Evolutionary conservation across 2,797 vertebrate genomes (phyloP), one percentile per base, ranked within the genome.

Genomic region (Taenioides sp.): DNA sequence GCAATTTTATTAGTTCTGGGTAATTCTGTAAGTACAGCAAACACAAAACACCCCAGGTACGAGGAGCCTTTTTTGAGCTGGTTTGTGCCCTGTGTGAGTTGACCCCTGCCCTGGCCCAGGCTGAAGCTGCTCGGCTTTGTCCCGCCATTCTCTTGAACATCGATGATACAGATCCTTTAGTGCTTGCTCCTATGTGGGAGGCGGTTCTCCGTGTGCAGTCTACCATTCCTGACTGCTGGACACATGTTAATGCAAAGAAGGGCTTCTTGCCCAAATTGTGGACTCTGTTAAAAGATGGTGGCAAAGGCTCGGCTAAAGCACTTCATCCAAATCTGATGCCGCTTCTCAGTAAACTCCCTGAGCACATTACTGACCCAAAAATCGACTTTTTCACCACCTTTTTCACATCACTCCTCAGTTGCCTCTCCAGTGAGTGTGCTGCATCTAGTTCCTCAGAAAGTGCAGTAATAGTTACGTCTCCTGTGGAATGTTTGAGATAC

Each of bases 21-120:
- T 98, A 96, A 82, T 98, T 99, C 88, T 99, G 98, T 98, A 99
- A 99, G 79, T 98, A 97, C 40, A 91, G 96, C 91, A 99, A 96
- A 77, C 95, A 98, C 90, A 96, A 74, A 9, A 76, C 87, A 14
- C 92, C 97, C 65, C 97, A 96, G 95, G 98, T 27, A 2, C 1
- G 81, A 64, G 96, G 96, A 28, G 97, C 97, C 2, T 97, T 97
- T 86, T 99, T 98, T 72, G 96, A 98, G 90, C 87, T 95, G 87
- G 76, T 95, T 79, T 96, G 96, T 67, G 87, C 95, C 34, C 90
- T 98, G 77, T 99, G 96, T 69, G 94, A 95, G 72, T 88, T 90
- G 49, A 92, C 94, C 5, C 96, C 97, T 23, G 90, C 88, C 18
- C 1, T 2, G 2, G 25, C 96, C 74, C 95, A 92, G 80, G 71